Evolutionary conservation across 1,140 invertebrate genomes (phyloP), one percentile per base, ranked within the genome.

Genomic region (Maniola jurtina): DNA sequence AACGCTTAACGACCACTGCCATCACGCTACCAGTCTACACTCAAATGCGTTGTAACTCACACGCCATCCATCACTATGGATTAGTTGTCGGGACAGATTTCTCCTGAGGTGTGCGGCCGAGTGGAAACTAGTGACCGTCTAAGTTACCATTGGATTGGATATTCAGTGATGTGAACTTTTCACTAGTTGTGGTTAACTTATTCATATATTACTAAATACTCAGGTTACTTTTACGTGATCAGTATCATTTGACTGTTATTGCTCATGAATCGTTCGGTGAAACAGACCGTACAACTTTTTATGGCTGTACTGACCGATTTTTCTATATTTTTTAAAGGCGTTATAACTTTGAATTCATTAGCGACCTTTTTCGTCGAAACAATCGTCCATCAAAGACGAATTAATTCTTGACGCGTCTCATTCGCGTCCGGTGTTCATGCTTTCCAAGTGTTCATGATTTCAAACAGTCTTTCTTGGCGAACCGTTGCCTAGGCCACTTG

Each of bases 21-120:
- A 85, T 77, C 87, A 88, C 86, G 83, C 83, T 84, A 87, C 73
- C 86, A 90, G 88, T 90, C 79, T 88, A 82, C 84, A 89, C 80
- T 89, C 79, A 86, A 87, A 82, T 90, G 86, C 84, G 87, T 84
- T 80, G 79, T 79, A 84, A 88, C 83, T 84, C 84, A 88, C 87
- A 89, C 88, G 88, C 87, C 79, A 79, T 84, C 87, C 83, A 84
- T 83, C 84, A 88, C 70, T 76, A 88, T 88, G 84, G 86, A 85
- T 86, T 83, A 76, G 80, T 81, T 69, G 81, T 85, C 81, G 86
- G 81, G 82, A 86, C 76, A 71, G 87, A 89, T 88, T 88, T 87
- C 87, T 88, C 83, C 79, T 74, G 76, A 68, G 73, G 72, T 68
- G 73, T 66, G 77, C 77, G 75, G 60, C 77, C 67, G 70, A 73